Conservation (phyloP, 1,140 invertebrate species). For the Apis florea region DNA sequence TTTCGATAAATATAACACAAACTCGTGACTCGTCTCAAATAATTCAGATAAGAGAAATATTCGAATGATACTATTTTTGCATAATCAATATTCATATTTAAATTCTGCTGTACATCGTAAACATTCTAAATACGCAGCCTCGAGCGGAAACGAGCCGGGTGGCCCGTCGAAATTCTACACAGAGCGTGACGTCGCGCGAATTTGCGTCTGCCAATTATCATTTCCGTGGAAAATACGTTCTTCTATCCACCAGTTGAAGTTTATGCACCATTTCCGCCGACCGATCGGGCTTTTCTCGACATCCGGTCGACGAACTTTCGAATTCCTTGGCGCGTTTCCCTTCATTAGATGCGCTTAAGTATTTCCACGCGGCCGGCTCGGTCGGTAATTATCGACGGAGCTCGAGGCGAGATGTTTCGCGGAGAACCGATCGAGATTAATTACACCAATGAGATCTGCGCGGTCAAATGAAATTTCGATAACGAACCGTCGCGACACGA, state of each 20-base stretch:
- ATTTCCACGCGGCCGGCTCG: not conserved
- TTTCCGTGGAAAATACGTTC: constrained; percentile 7
- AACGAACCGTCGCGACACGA: constrained; percentile 32
- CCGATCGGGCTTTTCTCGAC: not conserved
- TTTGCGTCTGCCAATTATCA: constrained; percentile 34
- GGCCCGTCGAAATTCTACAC: too few relatives aligned
- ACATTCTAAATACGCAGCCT: too few relatives aligned
- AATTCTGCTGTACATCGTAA: too few relatives aligned
- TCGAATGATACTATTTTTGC: too few relatives aligned
- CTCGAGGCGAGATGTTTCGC: constrained; percentile 38
- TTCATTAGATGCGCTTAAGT: not conserved
- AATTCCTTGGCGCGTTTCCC: not conserved
- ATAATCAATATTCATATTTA: too few relatives aligned
- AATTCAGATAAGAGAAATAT: too few relatives aligned
- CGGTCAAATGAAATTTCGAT: constrained; percentile 60
- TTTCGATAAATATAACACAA: too few relatives aligned
- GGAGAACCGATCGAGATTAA: constrained; percentile 58
- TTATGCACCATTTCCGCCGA: constrained; percentile 40
- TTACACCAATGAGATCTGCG: constrained; percentile 43
- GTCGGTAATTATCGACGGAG: constrained; percentile 45
- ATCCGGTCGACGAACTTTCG: constrained; percentile 56
- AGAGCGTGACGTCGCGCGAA: too few relatives aligned
- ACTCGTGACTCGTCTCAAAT: too few relatives aligned
- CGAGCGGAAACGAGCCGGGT: too few relatives aligned
- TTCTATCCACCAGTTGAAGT: not conserved